These are phyloP conservation scores for Marcusenius ussheri DNA, from an alignment of 2,113 vertebrate species.

Conservation along the genomic window DNA sequence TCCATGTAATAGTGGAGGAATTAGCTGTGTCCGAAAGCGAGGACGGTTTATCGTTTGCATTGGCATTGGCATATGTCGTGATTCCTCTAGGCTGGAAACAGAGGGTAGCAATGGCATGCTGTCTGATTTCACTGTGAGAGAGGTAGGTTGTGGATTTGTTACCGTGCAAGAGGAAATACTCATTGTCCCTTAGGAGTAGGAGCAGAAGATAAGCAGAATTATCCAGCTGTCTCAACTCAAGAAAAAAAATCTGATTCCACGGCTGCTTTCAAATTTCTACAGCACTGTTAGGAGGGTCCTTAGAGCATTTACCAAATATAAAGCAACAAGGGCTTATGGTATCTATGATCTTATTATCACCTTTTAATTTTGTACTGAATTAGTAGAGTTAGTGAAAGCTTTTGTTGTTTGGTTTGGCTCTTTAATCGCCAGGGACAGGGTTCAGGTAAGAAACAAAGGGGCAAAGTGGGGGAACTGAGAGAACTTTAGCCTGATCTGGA, in stretches of 20 bases:
- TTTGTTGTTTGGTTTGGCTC: neutral
- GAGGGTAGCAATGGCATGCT: conserved; percentile 29
- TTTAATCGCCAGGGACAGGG: neutral
- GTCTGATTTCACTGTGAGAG: conserved; percentile 37
- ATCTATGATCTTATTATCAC: neutral
- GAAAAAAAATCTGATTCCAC: neutral
- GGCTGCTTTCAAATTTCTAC: neutral
- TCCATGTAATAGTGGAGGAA: conserved; percentile 26
- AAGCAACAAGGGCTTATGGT: neutral
- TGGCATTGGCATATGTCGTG: conserved; percentile 21
- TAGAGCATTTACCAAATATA: neutral
- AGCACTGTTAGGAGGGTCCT: neutral
- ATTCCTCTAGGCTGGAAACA: conserved; percentile 24
- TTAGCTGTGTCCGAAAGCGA: conserved; percentile 29
- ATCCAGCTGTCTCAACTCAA: neutral
- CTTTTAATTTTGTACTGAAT: neutral
- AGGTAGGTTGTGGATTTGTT: conserved; percentile 13
- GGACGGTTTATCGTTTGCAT: conserved; percentile 33
- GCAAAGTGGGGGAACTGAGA: neutral
- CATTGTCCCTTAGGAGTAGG: neutral
- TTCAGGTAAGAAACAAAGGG: neutral
- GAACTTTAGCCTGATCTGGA: neutral
- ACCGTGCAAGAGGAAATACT: neutral
- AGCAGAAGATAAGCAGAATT: neutral
- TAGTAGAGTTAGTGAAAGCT: neutral